Conservation (phyloP, 1,140 invertebrate genomes). For the Achatina immaculata region DNA sequence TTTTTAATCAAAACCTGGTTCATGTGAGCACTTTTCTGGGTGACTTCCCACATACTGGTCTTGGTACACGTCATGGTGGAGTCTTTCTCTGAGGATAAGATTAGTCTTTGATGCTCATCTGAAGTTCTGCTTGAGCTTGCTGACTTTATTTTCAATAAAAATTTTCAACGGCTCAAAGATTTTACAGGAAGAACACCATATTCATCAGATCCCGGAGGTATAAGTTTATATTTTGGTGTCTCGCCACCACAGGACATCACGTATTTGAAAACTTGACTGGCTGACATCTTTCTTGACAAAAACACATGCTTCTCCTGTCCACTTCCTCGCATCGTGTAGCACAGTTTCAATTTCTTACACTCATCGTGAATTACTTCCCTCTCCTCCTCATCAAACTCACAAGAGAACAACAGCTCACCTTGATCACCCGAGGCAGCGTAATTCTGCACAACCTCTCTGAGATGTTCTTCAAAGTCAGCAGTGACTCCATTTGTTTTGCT, state of each 20-base stretch:
- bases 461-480: slow-evolving; percentile 47
- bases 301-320: slow-evolving; percentile 71
- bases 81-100: too few relatives aligned
- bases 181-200: too few relatives aligned
- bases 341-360: slow-evolving; percentile 71
- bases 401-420: slow-evolving; percentile 78
- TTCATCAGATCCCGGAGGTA: slow-evolving; percentile 65
- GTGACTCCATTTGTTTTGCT: slow-evolving; percentile 48
- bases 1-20: too few relatives aligned
- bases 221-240: slow-evolving; percentile 69
- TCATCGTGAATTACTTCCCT: slow-evolving; percentile 76
- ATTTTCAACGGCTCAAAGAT: too few relatives aligned
- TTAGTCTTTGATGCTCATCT: too few relatives aligned
- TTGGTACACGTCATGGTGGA: too few relatives aligned
- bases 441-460: slow-evolving; percentile 54
- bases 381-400: slow-evolving; percentile 81
- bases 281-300: slow-evolving; percentile 71
- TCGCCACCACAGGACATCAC: slow-evolving; percentile 64
- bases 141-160: too few relatives aligned
- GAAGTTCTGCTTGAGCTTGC: too few relatives aligned
- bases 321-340: slow-evolving; percentile 75
- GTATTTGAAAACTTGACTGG: slow-evolving; percentile 65
- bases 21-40: too few relatives aligned
- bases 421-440: slow-evolving; percentile 57
- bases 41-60: too few relatives aligned